Conservation (phyloP, 2,888 invertebrate genomes). For the Thereva unica region DNA sequence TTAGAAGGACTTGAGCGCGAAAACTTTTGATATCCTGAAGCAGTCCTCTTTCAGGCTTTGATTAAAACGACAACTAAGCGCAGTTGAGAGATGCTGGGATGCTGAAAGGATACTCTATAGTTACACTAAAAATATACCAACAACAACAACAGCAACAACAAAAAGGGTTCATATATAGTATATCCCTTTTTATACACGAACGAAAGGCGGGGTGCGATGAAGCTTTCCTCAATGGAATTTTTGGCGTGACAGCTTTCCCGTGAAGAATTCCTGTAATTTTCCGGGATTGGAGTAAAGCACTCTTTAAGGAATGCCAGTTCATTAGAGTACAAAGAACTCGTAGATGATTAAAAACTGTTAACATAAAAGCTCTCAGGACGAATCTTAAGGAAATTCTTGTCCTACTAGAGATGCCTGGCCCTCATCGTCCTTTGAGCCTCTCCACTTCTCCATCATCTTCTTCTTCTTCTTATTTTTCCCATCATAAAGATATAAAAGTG, state of each 20-base stretch:
- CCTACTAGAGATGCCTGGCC: too few relatives aligned
- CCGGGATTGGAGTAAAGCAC: background rate
- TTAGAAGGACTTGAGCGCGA: background rate
- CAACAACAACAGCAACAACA: background rate
- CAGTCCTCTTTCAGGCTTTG: slow-evolving; percentile 1
- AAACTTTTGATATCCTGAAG: slow-evolving; percentile 16
- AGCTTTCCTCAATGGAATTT: slow-evolving; percentile 1
- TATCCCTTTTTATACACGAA: background rate
- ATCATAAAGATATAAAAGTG: too few relatives aligned
- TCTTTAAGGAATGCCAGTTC: slow-evolving; percentile 22
- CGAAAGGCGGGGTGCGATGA: background rate
- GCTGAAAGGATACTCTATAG: too few relatives aligned
- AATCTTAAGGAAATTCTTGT: background rate
- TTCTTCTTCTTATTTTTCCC: too few relatives aligned
- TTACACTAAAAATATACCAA: background rate
- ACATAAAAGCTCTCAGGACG: slow-evolving; percentile 17
- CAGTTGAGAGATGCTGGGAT: too few relatives aligned
- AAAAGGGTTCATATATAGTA: background rate
- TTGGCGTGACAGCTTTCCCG: slow-evolving; percentile 5
- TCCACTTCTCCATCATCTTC: too few relatives aligned
- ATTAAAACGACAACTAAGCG: slow-evolving; percentile 2
- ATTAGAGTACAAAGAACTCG: slow-evolving; percentile 19
- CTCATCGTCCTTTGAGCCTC: too few relatives aligned
- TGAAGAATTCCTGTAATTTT: slow-evolving; percentile 15
- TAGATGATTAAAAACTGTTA: slow-evolving; percentile 29